These are phyloP conservation scores for Melieria crassipennis DNA, from an alignment of 2,888 invertebrate genomes.

Conservation along the genomic window DNA sequence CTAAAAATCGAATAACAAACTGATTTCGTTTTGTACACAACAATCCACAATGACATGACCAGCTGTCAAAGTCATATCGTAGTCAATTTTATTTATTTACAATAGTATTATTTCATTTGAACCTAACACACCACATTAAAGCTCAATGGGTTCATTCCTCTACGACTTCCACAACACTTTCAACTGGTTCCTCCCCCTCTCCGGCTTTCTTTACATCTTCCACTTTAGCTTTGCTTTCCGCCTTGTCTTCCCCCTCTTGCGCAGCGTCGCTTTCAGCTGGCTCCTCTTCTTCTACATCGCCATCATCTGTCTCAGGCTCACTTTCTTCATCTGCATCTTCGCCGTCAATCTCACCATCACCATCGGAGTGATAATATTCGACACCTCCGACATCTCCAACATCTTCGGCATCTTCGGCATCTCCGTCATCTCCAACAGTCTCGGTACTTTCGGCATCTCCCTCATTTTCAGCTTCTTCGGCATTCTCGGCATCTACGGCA, in stretches of 20 bases:
- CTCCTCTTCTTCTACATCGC: neutral
- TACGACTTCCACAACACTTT: neutral
- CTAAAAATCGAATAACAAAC: too few species aligned
- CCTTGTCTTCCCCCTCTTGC: neutral
- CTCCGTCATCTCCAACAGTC: neutral
- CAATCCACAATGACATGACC: too few species aligned
- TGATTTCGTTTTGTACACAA: too few species aligned
- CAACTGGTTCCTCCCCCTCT: neutral
- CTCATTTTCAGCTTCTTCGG: conserved; percentile 14
- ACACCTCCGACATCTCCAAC: neutral
- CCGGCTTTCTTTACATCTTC: neutral
- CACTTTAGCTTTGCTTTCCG: neutral
- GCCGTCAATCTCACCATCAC: neutral
- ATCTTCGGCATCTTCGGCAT: neutral
- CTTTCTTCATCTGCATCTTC: neutral
- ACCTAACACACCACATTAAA: too few species aligned
- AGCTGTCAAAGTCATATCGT: too few species aligned
- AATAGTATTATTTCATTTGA: too few species aligned
- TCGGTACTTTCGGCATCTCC: neutral
- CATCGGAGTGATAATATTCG: neutral
- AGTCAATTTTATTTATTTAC: too few species aligned
- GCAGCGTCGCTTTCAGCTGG: neutral
- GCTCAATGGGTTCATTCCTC: too few species aligned
- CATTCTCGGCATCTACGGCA: neutral
- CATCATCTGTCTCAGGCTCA: neutral